A percentile compares a stretch with the other conserved stretches of the same genome.
These are phyloP conservation scores for Peromyscus maniculatus DNA, from an alignment of 2,113 vertebrate species.

Conservation along the genomic window DNA sequence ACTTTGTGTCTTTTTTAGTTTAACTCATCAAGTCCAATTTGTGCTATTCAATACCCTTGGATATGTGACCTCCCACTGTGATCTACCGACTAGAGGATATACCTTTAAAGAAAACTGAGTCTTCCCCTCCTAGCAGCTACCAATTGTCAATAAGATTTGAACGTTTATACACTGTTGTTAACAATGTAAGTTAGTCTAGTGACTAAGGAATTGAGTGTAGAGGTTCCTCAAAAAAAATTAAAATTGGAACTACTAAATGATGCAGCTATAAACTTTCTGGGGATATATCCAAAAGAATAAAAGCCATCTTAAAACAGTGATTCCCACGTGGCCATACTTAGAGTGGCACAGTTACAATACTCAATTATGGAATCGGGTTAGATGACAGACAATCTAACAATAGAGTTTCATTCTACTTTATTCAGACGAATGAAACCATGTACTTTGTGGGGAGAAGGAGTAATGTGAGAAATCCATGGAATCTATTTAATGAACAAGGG, in stretches of 20 bases:
- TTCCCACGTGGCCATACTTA: not conserved
- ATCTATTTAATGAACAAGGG: too few relatives aligned
- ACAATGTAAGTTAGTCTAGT: not conserved
- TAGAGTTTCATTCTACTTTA: too few relatives aligned
- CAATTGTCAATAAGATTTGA: not conserved
- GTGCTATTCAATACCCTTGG: not conserved
- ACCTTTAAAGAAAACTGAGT: not conserved
- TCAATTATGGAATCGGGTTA: not conserved
- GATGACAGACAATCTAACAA: not conserved
- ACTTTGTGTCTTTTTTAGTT: not conserved
- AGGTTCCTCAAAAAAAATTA: not conserved
- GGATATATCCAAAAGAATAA: not conserved
- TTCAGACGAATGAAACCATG: not conserved
- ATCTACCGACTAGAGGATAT: accelerated
- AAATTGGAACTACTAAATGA: not conserved
- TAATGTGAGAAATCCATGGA: too few relatives aligned
- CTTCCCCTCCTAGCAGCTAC: not conserved
- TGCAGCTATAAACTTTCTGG: not conserved
- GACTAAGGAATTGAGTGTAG: not conserved
- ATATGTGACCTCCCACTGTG: not conserved
- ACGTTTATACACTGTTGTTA: not conserved
- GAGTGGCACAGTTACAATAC: too few relatives aligned
- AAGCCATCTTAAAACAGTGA: not conserved
- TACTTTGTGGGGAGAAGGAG: not conserved
- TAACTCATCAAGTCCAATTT: not conserved